Base-by-base conservation (phyloP, 1,140 invertebrate species). In the Papilio polyxenes region DNA sequence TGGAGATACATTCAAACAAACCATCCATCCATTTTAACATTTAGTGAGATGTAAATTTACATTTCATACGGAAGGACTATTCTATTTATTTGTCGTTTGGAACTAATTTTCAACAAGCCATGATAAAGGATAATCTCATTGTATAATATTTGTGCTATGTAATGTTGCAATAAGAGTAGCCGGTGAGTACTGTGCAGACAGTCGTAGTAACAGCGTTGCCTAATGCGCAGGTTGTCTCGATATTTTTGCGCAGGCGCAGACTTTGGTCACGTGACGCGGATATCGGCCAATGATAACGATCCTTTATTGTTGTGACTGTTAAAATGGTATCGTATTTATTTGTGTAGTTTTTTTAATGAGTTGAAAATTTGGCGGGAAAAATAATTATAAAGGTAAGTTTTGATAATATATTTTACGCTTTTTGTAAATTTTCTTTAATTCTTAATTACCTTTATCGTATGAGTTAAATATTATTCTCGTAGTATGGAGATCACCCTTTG, bases 231-330 rank as follows among this genome's bases (percentile, higher is more conserved):
- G 44, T 53, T 51, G 49, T 10, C 10, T 76, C 48, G 75, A 20
- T 53, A 76, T 76, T 76, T 76, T 51, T 76, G 75, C 75, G 75
- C 75, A 49, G 75, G 75, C 75, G 75, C 75, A 51, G 20, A 51
- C 48, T 65, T 23, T 37, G 31, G 31, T 15, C 75, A 76, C n/a
- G 48, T 49, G 74, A 20, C 74, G 74, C 74, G 74, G 74, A 49
- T 40, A 75, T 5, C 15, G 2, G 8, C 11, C 8, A 69, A 31
- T 69, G 11, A 75, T 75, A 20, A 31, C n/a, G 7, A n/a, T 48
- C 40, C 7, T 48, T 20, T n/a, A 74, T 37, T 69, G 4, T 69
- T 69, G 65, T 69, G 65, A 37, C 65, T 69, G 31, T 69, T 37
- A 37, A 69, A 37, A 69, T 62, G 59, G 7, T 31, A 31, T 31